Base-by-base conservation (phyloP, 2,797 vertebrate genomes). In the Scleropages formosus region DNA sequence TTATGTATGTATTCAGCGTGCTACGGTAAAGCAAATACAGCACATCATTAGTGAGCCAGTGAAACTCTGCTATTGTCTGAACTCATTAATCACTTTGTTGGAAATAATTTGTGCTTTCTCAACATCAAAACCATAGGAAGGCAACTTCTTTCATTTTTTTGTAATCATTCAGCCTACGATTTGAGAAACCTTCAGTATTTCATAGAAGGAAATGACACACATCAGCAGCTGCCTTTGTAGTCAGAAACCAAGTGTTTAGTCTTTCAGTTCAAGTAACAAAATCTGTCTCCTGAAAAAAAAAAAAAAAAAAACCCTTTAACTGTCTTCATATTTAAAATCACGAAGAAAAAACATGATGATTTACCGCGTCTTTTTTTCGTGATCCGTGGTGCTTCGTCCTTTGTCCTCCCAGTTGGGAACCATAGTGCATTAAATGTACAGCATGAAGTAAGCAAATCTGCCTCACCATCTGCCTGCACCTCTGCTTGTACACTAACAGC, bases 381-480 rank as follows among this genome's bases (percentile, higher is more conserved):
- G 76, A 72, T 47, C 20, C 16, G 15, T 31, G 6, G 31, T 16
- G 10, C 20, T 62, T 58, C 47, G 53, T 20, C 10, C 39, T 49
- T 27, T 18, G 8, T 61, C 16, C 69, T 72, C 49, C 56, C 20
- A 12, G 61, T 26, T 27, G 49, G 49, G 60, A 26, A n/a, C 62
- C 59, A 12, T 1, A 47, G 46, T 16, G 53, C n/a, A 62, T 46
- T 24, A 63, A 56, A 73, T 71, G 31, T 58, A 70, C 51, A 22
- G 78, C 84, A 78, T 74, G 77, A 77, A 81, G 78, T 83, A 78
- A 73, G 80, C 67, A 85, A 87, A 88, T 90, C 85, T 88, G 89
- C 84, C 78, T 72, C 46, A 1, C 91, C 90, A 91, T 91, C 90
- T 91, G 91, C 84, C 83, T 82, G 76, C 76, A 60, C 76, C 80